Percentiles rank a stretch among this genome's conserved stretches.
phyloP scores from a whole-genome alignment of 2,888 invertebrate genomes.

The Dilophus febrilis region DNA sequence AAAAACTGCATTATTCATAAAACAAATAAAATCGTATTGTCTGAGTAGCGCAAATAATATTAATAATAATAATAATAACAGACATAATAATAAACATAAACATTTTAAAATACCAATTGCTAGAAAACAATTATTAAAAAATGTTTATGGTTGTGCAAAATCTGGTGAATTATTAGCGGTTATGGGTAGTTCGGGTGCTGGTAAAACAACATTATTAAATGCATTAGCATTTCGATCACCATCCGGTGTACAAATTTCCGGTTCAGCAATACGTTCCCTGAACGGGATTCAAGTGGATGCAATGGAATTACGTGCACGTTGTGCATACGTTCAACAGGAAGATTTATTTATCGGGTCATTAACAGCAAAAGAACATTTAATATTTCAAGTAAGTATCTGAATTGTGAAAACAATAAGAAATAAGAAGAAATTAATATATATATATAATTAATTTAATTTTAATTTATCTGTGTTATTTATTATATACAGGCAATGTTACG shows the following conservation, averaged over 20 bases:
- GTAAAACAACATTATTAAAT: slow-evolving; percentile 87
- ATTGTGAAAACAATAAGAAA: not conserved
- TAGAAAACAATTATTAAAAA: slow-evolving; percentile 56
- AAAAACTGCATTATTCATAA: slow-evolving; percentile 21
- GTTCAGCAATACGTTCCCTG: slow-evolving; percentile 38
- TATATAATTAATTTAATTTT: slow-evolving; percentile 4
- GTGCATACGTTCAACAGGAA: slow-evolving; percentile 88
- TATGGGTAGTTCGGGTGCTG: slow-evolving; percentile 82
- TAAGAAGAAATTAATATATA: slow-evolving; percentile 1
- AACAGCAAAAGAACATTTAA: slow-evolving; percentile 75
- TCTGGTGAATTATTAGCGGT: slow-evolving; percentile 76
- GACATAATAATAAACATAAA: slow-evolving; percentile 26
- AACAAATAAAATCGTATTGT: slow-evolving; percentile 32
- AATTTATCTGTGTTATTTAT: too few relatives aligned
- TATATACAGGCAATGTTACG: slow-evolving; percentile 54
- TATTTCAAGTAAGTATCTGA: slow-evolving; percentile 48
- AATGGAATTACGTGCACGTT: slow-evolving; percentile 53
- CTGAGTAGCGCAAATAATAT: too few relatives aligned
- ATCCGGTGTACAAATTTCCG: slow-evolving; percentile 42
- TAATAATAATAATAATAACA: too few relatives aligned
- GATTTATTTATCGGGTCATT: slow-evolving; percentile 83
- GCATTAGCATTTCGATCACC: slow-evolving; percentile 69
- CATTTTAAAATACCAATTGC: slow-evolving; percentile 20
- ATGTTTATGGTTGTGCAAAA: slow-evolving; percentile 65
- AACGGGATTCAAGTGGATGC: slow-evolving; percentile 64